Evolutionary conservation across 2,113 vertebrate genomes (phyloP), one percentile per base, ranked within the genome.

Genomic region (Nycticebus coucang): DNA sequence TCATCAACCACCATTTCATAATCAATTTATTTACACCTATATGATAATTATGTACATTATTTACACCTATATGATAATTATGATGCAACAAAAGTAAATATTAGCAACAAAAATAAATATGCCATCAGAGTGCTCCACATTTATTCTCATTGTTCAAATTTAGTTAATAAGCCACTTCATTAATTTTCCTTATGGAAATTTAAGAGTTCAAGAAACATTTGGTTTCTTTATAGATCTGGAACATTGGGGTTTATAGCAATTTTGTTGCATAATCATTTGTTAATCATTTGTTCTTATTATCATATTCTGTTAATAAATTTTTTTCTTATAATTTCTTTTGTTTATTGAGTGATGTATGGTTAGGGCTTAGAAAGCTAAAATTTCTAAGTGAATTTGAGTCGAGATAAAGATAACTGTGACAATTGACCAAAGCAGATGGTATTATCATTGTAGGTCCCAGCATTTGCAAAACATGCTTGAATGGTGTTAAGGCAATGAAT

Each of bases 131-230:
- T n/a, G 18, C 62, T 83, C 19, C 75, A 26, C n/a, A 30, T 87
- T 87, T 84, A 19, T 75, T 96, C 21, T 71, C 18, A 60, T 82
- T 88, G 3, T 62, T 93, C 33, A 93, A 64, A 84, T 69, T 55
- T 89, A 77, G 13, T 24, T 59, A 82, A 62, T 78, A 13, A 41
- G 15, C 7, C 10, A 84, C 18, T 91, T 79, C 19, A 45, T 74
- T 87, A n/a, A 57, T 78, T 92, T 86, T 92, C 28, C 28, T 79
- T 45, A 18, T 6, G 1, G 0, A n/a, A 92, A 4, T 81, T 79
- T 24, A 89, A 91, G 14, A 80, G 64, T 86, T 77, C 21, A 66
- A 77, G 53, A 41, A 19, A n/a, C 14, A 75, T 13, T 30, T 7
- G 0, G 7, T 59, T 5, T 78, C 33, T 53, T 92, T 74, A 14